These are phyloP conservation scores for Atethmia centrago DNA, from an alignment of 2,888 invertebrate species.

Conservation along the genomic window DNA sequence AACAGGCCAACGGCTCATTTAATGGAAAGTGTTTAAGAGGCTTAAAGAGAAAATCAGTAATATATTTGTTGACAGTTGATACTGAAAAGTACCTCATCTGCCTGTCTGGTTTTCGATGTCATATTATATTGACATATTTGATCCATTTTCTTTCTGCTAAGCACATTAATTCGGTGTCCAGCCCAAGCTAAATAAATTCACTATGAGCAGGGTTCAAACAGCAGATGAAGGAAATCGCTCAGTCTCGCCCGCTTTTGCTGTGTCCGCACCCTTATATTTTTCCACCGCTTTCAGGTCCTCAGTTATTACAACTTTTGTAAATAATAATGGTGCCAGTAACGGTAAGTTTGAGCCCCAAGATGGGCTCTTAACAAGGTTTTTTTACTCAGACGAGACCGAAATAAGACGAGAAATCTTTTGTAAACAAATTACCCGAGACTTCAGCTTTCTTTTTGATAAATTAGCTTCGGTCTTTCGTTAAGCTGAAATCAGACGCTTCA, in stretches of 20 bases:
- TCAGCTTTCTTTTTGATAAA: slow-evolving; percentile 35
- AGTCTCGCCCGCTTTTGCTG: not conserved
- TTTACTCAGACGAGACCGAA: not conserved
- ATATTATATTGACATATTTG: too few species aligned
- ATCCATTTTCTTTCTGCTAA: too few species aligned
- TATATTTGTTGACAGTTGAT: too few species aligned
- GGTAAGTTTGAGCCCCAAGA: slow-evolving; percentile 24
- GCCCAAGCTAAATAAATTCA: too few species aligned
- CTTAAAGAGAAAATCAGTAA: too few species aligned
- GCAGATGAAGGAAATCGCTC: not conserved
- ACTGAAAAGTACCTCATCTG: too few species aligned
- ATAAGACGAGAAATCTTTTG: not conserved
- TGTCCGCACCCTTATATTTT: slow-evolving; percentile 11
- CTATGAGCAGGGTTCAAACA: not conserved
- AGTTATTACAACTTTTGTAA: slow-evolving; percentile 46
- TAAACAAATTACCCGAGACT: slow-evolving; percentile 18
- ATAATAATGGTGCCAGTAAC: slow-evolving; percentile 40
- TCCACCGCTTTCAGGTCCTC: not conserved
- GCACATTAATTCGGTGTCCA: too few species aligned
- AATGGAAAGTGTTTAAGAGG: too few species aligned
- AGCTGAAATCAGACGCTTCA: not conserved
- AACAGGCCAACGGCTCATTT: too few species aligned
- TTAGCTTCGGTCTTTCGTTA: slow-evolving; percentile 6
- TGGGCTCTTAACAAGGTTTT: slow-evolving; percentile 15
- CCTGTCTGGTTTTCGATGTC: too few species aligned